Evolutionary conservation across 2,888 invertebrate species (phyloP), one percentile per base, ranked within the genome.

Genomic region (Pterostichus madidus): DNA sequence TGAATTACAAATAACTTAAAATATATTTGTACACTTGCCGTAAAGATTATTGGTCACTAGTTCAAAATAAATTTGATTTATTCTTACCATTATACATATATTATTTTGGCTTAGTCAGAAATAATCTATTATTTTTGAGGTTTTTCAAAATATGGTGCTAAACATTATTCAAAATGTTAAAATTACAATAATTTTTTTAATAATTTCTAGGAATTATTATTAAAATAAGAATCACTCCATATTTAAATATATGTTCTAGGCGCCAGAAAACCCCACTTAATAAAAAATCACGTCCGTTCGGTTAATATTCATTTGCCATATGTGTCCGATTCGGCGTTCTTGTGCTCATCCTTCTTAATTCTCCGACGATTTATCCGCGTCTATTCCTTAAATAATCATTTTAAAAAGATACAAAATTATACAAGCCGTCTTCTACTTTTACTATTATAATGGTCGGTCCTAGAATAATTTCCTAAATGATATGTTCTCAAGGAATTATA

Each of bases 391-490:
- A 71, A 71, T 71, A 44, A 39, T 71, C 39, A 79, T 79, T 64
- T 79, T 49, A 79, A 79, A 61, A 61, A 44, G 31, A 79, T 64
- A 53, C 35, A 35, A 56, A 61, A 64, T 61, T 61, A 79, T 64
- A 76, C 53, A 35, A 39, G 56, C 52, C 53, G 32, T 75, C 49
- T 31, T 49, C 46, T 56, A 80, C 53, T 52, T 80, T 71, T 80
- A 73, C 71, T 73, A 81, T 81, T 75, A 81, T 81, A 81, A 81
- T 81, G 39, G 31, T 75, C 15, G 46, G 59, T 44, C 75, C 81
- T 71, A 75, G 75, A 53, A 75, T 81, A 81, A 81, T 81, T 81
- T 81, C 32, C 53, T 75, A 81, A 81, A 81, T 81, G 81, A 81
- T 81, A 81, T 46, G 61, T 81, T 81, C 71, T 75, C 49, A 17